phyloP scores from a whole-genome alignment of 2,113 vertebrate species.

The Cygnus atratus region DNA sequence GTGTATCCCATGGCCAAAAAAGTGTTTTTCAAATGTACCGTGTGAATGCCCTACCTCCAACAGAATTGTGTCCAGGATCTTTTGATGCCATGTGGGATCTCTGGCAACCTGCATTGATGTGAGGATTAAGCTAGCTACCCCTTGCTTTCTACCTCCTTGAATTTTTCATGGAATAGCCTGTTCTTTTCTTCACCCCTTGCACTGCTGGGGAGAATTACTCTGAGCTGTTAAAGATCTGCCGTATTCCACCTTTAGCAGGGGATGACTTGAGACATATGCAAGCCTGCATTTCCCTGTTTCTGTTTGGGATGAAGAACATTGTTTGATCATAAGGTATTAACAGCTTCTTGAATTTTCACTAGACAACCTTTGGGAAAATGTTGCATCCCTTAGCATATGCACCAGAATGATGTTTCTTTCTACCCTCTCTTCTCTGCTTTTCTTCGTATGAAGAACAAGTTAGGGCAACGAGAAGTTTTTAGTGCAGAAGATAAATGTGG shows the following conservation, averaged over 20 bases:
- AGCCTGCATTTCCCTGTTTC: background rate
- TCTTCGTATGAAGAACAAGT: background rate
- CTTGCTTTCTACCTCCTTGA: background rate
- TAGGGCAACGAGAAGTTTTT: background rate
- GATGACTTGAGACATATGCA: background rate
- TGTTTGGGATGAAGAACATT: background rate
- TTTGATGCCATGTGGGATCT: background rate
- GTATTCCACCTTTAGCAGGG: background rate
- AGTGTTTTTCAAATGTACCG: background rate
- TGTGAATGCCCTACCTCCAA: background rate
- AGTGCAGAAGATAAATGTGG: background rate
- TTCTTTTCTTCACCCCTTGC: background rate
- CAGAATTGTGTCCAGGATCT: background rate
- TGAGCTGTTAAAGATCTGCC: background rate
- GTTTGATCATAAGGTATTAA: background rate
- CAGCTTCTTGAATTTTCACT: background rate
- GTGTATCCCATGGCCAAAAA: background rate
- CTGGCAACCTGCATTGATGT: background rate
- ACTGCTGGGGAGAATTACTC: background rate
- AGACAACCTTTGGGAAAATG: background rate
- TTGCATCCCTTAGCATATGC: background rate
- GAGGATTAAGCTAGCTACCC: background rate
- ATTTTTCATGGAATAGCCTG: background rate
- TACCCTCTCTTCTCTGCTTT: background rate
- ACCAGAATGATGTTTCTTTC: background rate